A percentile compares a stretch with the other conserved stretches of the same genome.
phyloP scores from a whole-genome alignment of 2,797 vertebrate genomes.

The Cirrhinus mrigala region DNA sequence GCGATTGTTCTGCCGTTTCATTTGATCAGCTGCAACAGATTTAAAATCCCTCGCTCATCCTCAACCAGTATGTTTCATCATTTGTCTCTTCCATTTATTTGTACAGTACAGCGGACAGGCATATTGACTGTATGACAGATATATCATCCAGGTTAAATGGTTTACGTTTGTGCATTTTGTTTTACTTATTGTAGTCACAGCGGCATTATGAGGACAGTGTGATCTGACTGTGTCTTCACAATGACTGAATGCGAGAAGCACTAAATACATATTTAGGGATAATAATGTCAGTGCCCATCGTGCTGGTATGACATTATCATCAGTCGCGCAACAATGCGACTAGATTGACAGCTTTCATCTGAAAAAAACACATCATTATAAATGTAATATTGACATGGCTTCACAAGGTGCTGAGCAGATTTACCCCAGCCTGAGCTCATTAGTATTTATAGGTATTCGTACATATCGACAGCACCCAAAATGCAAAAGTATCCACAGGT shows the following conservation, averaged over 20 bases:
- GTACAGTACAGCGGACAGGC: conserved; percentile 67
- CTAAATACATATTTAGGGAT: neutral
- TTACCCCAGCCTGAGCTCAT: neutral
- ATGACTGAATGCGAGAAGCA: neutral
- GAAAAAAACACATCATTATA: neutral
- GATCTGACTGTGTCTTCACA: neutral
- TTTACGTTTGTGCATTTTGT: conserved; percentile 51
- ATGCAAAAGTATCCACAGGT: neutral
- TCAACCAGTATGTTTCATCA: conserved; percentile 64
- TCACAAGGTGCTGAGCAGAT: neutral
- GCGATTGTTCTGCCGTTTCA: conserved; percentile 73
- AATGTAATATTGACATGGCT: conserved; percentile 4
- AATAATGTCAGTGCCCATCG: neutral
- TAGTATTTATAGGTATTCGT: neutral
- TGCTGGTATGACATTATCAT: neutral
- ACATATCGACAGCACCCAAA: neutral
- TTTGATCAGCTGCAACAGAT: conserved; percentile 76
- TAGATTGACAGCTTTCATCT: neutral
- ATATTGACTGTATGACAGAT: conserved; percentile 67
- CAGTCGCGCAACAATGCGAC: neutral
- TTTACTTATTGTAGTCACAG: conserved; percentile 41
- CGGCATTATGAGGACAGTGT: neutral
- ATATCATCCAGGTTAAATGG: conserved; percentile 50
- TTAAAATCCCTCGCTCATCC: conserved; percentile 75
- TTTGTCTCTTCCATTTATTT: conserved; percentile 61